Evolutionary conservation across 2,888 invertebrate genomes (phyloP), one percentile per base, ranked within the genome.

Genomic region (Hemistola chrysoprasaria): DNA sequence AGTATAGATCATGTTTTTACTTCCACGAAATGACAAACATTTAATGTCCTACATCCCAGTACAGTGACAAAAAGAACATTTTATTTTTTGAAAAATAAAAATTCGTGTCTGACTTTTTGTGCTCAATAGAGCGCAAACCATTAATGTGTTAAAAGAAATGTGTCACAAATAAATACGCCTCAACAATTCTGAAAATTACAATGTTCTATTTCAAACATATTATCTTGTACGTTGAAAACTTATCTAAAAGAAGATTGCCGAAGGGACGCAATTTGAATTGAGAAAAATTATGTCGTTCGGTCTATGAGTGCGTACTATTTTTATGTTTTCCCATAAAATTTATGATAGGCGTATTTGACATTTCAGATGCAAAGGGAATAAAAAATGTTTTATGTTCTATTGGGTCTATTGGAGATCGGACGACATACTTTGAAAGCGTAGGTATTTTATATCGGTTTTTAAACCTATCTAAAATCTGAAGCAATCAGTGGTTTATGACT

Each of bases 291-390:
- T 50, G 39, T 52, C 43, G 40, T 47, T 42, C 47, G 38, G 37
- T 42, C 45, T 47, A 51, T 52, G 54, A 48, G 49, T 41, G 45
- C 35, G 16, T 39, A 44, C 39, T 41, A 50, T 41, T 55, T 54
- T 55, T 55, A 55, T 47, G 45, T 25, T 22, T 1, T 26, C 10
- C 34, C 46, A 48, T 55, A 55, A 55, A 55, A 40, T 52, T 50
- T 52, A 52, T 52, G 35, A 41, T 38, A 23, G 40, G 37, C 46
- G 44, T 52, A 52, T 52, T 55, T 52, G 54, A 50, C 47, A 51
- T 51, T 52, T 51, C 45, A 44, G 50, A 55, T 55, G 50, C 41
- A 42, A 37, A 40, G 39, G 40, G 30, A 36, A 55, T 48, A 52
- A 52, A 51, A 50, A 48, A 48, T 47, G 35, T 50, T 54, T 50